Base-by-base conservation (phyloP, 2,888 invertebrate species). In the Meghimatium bilineatum region DNA sequence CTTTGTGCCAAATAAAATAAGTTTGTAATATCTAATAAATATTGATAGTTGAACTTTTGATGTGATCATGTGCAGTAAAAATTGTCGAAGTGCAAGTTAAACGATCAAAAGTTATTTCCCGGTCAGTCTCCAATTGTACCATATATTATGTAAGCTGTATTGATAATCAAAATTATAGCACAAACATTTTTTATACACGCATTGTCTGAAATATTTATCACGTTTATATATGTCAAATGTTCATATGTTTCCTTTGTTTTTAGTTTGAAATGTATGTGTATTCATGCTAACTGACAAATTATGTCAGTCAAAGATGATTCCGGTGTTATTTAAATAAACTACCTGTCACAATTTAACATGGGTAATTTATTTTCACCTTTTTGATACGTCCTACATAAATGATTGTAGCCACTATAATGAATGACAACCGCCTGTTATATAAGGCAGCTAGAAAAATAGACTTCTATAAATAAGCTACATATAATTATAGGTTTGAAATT, bases 21-120 rank as follows among this genome's bases (percentile, higher is more conserved):
- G 17, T 14, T 2, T 17, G 20, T 12, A 14, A 20, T 56, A 17
- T 20, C 56, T 2, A 3, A 20, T 63, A 2, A 23, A 26, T n/a
- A n/a, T 2, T 6, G 2, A 12, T 12, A 20, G 23, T 56, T 56
- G 56, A 56, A n/a, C 60, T 63, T 71, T 71, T 71, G 8, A 71
- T 20, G 26, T 71, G 2, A 71, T 71, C 38, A 26, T 23, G 67
- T 67, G 60, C n/a, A 63, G 6, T 63, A n/a, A n/a, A 67, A 67
- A 67, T 34, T 17, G 17, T 67, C 10, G 34, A 67, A 66, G 10
- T 32, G 29, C 67, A 38, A 71, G 38, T 23, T 36, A 49, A 74
- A 74, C 44, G 49, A 74, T 17, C 49, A 29, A n/a, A 74, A 74
- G 72, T 74, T 74, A 74, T 74, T 74, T 74, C 72, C 72, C 72